phyloP scores from a whole-genome alignment of 2,797 vertebrate species.

The Rachycentron canadum region DNA sequence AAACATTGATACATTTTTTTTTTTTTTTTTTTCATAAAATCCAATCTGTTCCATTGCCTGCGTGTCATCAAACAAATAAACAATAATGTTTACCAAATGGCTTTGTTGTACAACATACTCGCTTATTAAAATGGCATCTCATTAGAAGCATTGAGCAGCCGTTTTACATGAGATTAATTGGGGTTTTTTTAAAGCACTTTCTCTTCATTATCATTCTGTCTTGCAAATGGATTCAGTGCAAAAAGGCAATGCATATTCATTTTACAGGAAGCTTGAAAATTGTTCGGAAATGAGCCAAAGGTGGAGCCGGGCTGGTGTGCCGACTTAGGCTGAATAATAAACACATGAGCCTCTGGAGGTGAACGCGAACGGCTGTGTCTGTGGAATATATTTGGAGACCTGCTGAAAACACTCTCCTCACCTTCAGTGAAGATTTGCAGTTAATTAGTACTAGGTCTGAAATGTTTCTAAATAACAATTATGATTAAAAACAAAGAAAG shows the following conservation, averaged over 20 bases:
- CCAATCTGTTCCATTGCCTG: slow-evolving; percentile 65
- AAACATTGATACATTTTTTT: slow-evolving; percentile 52
- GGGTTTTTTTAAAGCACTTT: slow-evolving; percentile 78
- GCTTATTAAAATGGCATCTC: slow-evolving; percentile 85
- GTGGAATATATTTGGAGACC: slow-evolving; percentile 45
- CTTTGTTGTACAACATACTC: slow-evolving; percentile 84
- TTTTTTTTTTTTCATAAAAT: slow-evolving; percentile 47
- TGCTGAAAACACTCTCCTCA: slow-evolving; percentile 33
- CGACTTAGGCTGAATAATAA: slow-evolving; percentile 72
- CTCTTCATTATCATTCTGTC: slow-evolving; percentile 86
- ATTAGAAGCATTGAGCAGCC: slow-evolving; percentile 82
- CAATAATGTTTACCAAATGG: slow-evolving; percentile 84
- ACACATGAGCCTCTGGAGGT: slow-evolving; percentile 62
- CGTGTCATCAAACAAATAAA: slow-evolving; percentile 82
- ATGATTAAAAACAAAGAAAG: background rate
- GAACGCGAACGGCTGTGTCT: slow-evolving; percentile 50
- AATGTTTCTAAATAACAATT: background rate
- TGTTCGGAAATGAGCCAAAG: slow-evolving; percentile 81
- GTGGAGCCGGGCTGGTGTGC: slow-evolving; percentile 71
- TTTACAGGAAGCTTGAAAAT: slow-evolving; percentile 82
- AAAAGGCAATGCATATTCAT: slow-evolving; percentile 84
- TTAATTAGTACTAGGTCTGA: background rate
- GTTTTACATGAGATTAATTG: slow-evolving; percentile 86
- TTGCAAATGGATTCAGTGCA: slow-evolving; percentile 82
- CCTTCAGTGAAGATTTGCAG: slow-evolving; percentile 11